These are phyloP conservation scores for Aptenodytes patagonicus DNA, from an alignment of 2,113 vertebrate genomes.

Conservation along the genomic window DNA sequence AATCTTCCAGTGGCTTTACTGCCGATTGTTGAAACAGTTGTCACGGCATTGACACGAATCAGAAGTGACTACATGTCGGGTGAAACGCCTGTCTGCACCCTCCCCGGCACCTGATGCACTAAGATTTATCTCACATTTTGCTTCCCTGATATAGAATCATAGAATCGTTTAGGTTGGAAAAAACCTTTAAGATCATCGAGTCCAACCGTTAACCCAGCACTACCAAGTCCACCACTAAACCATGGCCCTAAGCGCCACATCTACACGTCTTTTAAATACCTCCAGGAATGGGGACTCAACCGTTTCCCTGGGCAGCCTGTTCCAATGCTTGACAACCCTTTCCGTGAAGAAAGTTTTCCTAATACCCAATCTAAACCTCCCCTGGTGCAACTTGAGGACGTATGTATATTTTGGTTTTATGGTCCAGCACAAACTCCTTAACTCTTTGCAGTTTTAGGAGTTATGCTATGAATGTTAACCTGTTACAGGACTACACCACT, in stretches of 20 bases:
- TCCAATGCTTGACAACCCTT: too few relatives aligned
- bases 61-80: not conserved
- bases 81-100: rapidly evolving
- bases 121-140: not conserved
- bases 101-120: rapidly evolving
- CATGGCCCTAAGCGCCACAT: too few relatives aligned
- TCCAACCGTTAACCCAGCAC: too few relatives aligned
- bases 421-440: not conserved
- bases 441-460: not conserved
- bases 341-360: too few relatives aligned
- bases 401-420: not conserved
- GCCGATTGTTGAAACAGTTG: not conserved
- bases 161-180: too few relatives aligned
- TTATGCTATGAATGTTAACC: not conserved
- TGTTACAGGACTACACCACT: not conserved
- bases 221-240: too few relatives aligned
- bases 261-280: too few relatives aligned
- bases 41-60: rapidly evolving
- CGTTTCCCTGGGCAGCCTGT: too few relatives aligned
- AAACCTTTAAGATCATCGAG: too few relatives aligned
- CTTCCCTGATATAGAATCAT: not conserved
- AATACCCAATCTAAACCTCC: too few relatives aligned
- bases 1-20: not conserved
- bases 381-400: too few relatives aligned
- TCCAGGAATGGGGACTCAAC: too few relatives aligned